Conservation (phyloP, 2,888 invertebrate genomes). For the Cyaniris semiargus region DNA sequence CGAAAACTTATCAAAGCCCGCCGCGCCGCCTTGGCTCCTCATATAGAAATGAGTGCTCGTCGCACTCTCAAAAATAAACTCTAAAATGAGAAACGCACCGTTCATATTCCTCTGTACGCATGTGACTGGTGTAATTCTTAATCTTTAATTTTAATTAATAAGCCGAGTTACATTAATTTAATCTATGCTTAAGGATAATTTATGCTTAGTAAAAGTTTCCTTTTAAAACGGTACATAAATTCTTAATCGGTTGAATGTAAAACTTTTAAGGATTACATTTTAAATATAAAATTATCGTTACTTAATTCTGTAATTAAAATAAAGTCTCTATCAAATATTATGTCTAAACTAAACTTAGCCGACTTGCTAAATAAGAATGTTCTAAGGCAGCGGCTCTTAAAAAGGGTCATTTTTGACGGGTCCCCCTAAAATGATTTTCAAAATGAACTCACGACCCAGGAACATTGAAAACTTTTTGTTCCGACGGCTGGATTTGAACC, state of each 20-base stretch:
- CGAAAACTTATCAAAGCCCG: background rate
- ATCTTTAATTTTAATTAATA: conserved; percentile 26
- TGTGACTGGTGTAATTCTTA: conserved; percentile 35
- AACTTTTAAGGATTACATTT: background rate
- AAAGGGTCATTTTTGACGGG: no score
- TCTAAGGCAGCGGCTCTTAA: no score
- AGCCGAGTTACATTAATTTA: conserved; percentile 16
- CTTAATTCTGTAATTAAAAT: no score
- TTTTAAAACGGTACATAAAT: background rate
- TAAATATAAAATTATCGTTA: background rate
- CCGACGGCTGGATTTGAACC: no score
- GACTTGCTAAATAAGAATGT: no score
- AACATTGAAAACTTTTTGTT: no score
- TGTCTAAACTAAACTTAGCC: no score
- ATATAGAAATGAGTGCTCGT: background rate
- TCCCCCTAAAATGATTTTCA: no score
- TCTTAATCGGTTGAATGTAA: background rate
- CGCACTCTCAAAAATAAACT: background rate
- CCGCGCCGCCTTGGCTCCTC: background rate
- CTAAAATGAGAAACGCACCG: background rate
- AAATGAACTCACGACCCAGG: no score
- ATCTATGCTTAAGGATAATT: conserved; percentile 4
- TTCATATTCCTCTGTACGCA: conserved; percentile 33
- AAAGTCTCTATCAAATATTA: no score
- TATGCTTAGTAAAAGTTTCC: background rate